These are phyloP conservation scores for Paradoxurus hermaphroditus DNA, from an alignment of 2,113 vertebrate genomes.

Conservation along the genomic window DNA sequence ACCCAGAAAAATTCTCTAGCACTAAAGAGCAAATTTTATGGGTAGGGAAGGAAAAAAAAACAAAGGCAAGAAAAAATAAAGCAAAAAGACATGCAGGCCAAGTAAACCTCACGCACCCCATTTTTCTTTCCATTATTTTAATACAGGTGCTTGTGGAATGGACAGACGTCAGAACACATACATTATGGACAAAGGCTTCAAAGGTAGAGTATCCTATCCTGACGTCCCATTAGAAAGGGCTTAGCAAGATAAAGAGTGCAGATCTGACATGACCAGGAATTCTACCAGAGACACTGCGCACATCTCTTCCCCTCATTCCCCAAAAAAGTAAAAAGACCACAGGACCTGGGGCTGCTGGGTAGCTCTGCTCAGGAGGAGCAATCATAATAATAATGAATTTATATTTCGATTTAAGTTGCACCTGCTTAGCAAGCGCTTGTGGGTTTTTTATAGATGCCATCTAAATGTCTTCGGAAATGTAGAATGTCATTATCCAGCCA, in stretches of 20 bases:
- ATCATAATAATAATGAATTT: slow-evolving; percentile 35
- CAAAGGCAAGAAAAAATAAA: neutral
- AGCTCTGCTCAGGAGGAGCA: slow-evolving; percentile 41
- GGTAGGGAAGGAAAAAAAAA: neutral
- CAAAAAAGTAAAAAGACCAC: slow-evolving; percentile 64
- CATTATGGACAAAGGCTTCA: slow-evolving; percentile 92
- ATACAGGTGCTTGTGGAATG: slow-evolving; percentile 89
- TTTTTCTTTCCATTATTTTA: slow-evolving; percentile 68
- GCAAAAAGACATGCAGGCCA: neutral
- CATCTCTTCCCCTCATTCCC: neutral
- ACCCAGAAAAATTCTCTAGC: neutral
- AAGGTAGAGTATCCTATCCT: slow-evolving; percentile 89
- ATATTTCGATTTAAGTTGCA: slow-evolving; percentile 64
- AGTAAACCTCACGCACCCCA: slow-evolving; percentile 8
- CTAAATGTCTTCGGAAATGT: slow-evolving; percentile 70
- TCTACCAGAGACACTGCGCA: slow-evolving; percentile 9
- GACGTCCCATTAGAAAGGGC: slow-evolving; percentile 77
- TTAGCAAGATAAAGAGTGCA: slow-evolving; percentile 73
- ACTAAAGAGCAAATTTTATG: slow-evolving; percentile 28
- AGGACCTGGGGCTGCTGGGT: slow-evolving; percentile 42
- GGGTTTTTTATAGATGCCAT: slow-evolving; percentile 69
- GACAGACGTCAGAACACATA: slow-evolving; percentile 92
- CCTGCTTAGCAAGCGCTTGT: slow-evolving; percentile 69
- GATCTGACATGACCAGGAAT: slow-evolving; percentile 79
- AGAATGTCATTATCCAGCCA: slow-evolving; percentile 64